Evolutionary conservation across 2,888 invertebrate genomes (phyloP).

Genomic region (Cetonia aurata): DNA sequence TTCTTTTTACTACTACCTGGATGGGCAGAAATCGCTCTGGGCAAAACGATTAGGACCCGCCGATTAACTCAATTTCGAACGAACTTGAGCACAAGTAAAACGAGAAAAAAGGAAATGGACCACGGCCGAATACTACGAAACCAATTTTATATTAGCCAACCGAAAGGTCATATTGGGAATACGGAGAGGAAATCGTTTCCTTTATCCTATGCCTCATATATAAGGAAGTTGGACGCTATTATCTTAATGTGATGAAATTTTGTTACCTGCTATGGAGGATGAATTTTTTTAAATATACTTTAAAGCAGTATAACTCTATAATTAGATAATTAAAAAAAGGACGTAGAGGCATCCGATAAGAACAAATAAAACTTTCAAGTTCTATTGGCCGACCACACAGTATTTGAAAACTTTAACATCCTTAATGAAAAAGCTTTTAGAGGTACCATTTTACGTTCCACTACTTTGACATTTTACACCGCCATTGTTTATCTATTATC

Average conservation of each 20-base stretch:
- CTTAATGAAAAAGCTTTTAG: constrained; percentile 41
- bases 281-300: no score
- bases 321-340: no score
- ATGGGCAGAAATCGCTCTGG: constrained; percentile 57
- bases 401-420: constrained; percentile 32
- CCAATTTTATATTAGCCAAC: constrained; percentile 61
- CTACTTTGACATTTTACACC: constrained; percentile 38
- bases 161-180: constrained; percentile 44
- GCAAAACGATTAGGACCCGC: constrained; percentile 61
- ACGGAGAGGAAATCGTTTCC: constrained; percentile 5
- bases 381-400: background rate
- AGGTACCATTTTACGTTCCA: constrained; percentile 30
- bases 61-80: constrained; percentile 64
- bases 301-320: no score
- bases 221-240: no score
- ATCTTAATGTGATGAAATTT: no score
- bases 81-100: constrained; percentile 50
- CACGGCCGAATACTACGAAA: constrained; percentile 52
- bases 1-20: constrained; percentile 43
- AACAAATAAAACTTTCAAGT: constrained; percentile 8
- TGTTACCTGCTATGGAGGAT: no score
- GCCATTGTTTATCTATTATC: constrained; percentile 37
- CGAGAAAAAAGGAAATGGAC: constrained; percentile 56
- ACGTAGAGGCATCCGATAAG: constrained; percentile 1
- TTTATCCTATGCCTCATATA: background rate